A percentile compares a stretch with the other conserved stretches of the same genome.
These are phyloP conservation scores for Polyodon spathula DNA, from an alignment of 2,113 vertebrate species.

Conservation along the genomic window DNA sequence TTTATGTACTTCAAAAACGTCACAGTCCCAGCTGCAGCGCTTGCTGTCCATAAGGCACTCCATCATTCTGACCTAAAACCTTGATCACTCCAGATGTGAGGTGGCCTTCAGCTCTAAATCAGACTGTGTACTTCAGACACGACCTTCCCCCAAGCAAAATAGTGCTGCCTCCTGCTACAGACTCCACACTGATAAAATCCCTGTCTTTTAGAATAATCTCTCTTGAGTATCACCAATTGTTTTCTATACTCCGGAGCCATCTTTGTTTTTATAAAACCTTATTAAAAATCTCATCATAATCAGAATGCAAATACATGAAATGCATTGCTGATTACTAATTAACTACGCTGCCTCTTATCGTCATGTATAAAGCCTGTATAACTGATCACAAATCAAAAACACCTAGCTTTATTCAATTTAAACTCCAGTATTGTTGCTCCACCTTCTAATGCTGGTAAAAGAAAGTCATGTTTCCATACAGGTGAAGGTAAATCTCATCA, in stretches of 20 bases:
- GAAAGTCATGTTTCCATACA: too few relatives aligned
- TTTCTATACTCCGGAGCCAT: not conserved
- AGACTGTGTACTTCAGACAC: constrained; percentile 23
- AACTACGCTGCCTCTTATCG: too few relatives aligned
- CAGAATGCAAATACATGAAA: too few relatives aligned
- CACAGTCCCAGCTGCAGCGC: constrained; percentile 20
- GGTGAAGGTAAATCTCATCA: constrained; percentile 26
- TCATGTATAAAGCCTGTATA: too few relatives aligned
- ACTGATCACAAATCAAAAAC: too few relatives aligned
- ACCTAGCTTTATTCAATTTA: too few relatives aligned
- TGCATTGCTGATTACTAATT: too few relatives aligned
- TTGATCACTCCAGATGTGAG: constrained; percentile 29
- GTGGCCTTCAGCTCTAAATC: constrained; percentile 27
- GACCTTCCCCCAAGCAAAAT: constrained; percentile 30
- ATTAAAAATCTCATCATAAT: too few relatives aligned
- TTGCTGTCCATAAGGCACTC: constrained; percentile 27
- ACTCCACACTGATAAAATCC: not conserved
- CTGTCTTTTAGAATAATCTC: not conserved
- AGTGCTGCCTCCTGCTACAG: not conserved
- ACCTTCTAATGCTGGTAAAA: too few relatives aligned
- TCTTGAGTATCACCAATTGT: not conserved
- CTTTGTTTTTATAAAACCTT: not conserved
- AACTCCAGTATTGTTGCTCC: too few relatives aligned
- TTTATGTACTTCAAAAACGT: constrained; percentile 24
- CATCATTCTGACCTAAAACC: constrained; percentile 27